Percentiles rank a stretch among this genome's conserved stretches.
These are phyloP conservation scores for Spatula versicolor DNA, from an alignment of 2,797 vertebrate species.

Conservation along the genomic window DNA sequence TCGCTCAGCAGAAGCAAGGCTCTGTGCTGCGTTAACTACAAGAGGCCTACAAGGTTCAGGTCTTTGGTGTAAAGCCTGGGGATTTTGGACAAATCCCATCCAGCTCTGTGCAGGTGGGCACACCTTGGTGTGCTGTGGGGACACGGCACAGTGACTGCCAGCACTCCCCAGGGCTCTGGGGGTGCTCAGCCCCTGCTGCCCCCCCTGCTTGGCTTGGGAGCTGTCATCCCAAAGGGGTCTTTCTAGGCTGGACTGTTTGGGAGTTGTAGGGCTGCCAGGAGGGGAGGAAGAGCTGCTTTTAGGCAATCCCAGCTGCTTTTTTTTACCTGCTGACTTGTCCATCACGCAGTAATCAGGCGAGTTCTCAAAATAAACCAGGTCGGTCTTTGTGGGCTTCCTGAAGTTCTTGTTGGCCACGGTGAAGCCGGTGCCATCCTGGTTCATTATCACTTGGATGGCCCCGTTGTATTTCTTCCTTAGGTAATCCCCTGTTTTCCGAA, in stretches of 20 bases:
- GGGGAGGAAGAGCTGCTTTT: not conserved
- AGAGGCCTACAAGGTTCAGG: not conserved
- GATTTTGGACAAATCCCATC: not conserved
- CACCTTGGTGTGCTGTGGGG: not conserved
- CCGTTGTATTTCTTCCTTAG: slow-evolving; percentile 93
- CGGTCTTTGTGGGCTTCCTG: slow-evolving; percentile 90
- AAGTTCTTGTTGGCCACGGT: slow-evolving; percentile 91
- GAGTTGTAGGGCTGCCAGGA: not conserved
- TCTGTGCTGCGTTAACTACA: not conserved
- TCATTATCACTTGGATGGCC: slow-evolving; percentile 95
- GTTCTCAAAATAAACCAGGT: slow-evolving; percentile 96
- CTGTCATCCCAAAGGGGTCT: not conserved
- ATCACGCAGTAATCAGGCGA: slow-evolving; percentile 95
- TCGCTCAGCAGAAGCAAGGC: not conserved
- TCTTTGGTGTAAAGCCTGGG: not conserved
- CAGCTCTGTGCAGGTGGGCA: not conserved
- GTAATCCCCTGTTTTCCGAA: slow-evolving; percentile 93
- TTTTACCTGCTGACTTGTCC: slow-evolving; percentile 92
- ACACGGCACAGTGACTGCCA: not conserved
- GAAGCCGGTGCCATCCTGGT: slow-evolving; percentile 95
- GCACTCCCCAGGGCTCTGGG: not conserved
- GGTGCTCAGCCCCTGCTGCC: not conserved
- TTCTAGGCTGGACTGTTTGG: not conserved
- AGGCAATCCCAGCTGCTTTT: not conserved
- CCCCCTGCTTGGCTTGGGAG: not conserved